Evolutionary conservation across 2,888 invertebrate species (phyloP).

Genomic region (Phytoseiulus persimilis): DNA sequence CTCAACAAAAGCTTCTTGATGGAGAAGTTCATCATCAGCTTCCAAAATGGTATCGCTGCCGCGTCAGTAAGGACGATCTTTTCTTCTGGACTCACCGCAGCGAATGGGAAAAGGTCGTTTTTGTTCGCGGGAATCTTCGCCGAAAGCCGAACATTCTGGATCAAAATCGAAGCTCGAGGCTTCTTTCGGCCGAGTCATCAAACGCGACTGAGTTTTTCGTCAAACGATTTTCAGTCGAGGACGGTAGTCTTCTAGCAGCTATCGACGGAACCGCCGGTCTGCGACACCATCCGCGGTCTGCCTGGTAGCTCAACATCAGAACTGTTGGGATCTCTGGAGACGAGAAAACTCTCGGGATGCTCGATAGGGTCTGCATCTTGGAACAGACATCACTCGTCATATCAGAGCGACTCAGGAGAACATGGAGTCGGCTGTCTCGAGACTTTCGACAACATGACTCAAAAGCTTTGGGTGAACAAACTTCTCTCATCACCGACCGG

Average conservation of each 20-base stretch:
- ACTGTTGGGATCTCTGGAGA: too few species aligned
- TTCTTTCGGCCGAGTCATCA: neutral
- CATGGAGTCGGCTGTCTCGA: too few species aligned
- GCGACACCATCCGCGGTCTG: too few species aligned
- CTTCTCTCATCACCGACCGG: neutral
- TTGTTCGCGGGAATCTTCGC: neutral
- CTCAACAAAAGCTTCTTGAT: neutral
- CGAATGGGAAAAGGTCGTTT: neutral
- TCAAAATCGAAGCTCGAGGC: neutral
- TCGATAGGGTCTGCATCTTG: too few species aligned
- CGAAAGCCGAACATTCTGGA: neutral
- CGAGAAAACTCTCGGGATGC: too few species aligned
- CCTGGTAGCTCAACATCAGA: too few species aligned
- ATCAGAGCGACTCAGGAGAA: too few species aligned
- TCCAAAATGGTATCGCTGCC: neutral
- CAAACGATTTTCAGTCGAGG: neutral
- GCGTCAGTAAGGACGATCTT: neutral
- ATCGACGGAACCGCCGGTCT: too few species aligned
- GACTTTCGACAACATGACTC: too few species aligned
- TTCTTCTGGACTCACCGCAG: neutral
- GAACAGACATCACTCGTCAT: too few species aligned
- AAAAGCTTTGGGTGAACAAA: too few species aligned
- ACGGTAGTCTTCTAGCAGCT: neutral
- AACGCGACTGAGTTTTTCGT: neutral
- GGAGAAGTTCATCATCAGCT: neutral